Conservation (phyloP, 2,888 invertebrate species). For the Drosophila kanekoi region DNA sequence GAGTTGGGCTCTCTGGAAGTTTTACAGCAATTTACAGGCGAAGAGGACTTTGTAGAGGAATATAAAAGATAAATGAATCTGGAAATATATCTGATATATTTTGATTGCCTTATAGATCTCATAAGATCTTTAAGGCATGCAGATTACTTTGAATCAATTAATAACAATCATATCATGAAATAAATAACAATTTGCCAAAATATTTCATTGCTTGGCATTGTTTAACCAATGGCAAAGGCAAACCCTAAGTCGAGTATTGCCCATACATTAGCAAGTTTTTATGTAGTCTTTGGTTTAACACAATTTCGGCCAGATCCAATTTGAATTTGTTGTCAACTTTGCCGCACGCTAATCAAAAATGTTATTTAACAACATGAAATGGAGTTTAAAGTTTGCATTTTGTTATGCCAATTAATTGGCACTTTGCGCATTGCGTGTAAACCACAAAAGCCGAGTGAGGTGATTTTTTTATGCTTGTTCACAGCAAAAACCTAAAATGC, state of each 20-base stretch:
- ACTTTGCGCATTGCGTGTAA: slow-evolving; percentile 26
- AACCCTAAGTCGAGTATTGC: too few relatives aligned
- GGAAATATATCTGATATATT: too few relatives aligned
- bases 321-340: not conserved
- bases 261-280: too few relatives aligned
- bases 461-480: slow-evolving; percentile 2
- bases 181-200: not conserved
- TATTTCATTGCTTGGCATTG: not conserved
- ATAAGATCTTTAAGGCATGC: too few relatives aligned
- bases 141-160: too few relatives aligned
- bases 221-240: too few relatives aligned
- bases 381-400: slow-evolving; percentile 26
- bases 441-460: slow-evolving; percentile 23
- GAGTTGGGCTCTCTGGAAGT: not conserved
- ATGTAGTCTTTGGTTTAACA: too few relatives aligned
- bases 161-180: not conserved
- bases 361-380: slow-evolving; percentile 1
- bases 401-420: slow-evolving; percentile 52
- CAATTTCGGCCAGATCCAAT: not conserved
- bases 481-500: slow-evolving; percentile 30
- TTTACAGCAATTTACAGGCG: slow-evolving; percentile 1
- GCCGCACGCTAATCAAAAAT: slow-evolving; percentile 11
- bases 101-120: too few relatives aligned
- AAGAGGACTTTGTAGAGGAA: not conserved
- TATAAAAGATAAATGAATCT: not conserved